Conservation (phyloP, 2,113 vertebrate genomes). For the Chroicocephalus ridibundus region DNA sequence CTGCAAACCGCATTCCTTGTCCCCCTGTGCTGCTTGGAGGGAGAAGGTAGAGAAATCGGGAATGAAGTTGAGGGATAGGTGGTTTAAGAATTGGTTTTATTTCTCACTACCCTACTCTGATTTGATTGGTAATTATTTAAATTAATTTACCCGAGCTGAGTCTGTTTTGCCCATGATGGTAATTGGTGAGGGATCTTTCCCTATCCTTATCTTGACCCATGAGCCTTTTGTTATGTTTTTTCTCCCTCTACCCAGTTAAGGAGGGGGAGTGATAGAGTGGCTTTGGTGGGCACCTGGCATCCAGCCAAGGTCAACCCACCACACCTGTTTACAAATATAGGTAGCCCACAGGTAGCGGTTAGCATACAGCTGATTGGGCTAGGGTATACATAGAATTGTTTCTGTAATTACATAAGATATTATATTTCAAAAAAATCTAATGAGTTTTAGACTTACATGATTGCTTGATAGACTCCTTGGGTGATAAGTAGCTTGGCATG, state of each 20-base stretch:
- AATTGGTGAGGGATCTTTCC: background rate
- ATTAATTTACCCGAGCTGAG: background rate
- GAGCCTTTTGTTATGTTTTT: background rate
- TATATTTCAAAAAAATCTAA: background rate
- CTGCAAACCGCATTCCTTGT: background rate
- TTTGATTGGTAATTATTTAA: background rate
- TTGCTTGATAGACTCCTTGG: background rate
- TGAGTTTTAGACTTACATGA: background rate
- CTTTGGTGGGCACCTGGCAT: background rate
- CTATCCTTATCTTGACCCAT: background rate
- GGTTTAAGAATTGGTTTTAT: background rate
- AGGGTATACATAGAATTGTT: background rate
- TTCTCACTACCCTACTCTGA: background rate
- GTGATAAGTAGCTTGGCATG: background rate
- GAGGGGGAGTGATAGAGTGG: background rate
- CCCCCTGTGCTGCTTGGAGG: fast-evolving
- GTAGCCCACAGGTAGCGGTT: background rate
- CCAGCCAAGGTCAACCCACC: background rate
- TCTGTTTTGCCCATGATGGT: background rate
- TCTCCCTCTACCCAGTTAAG: background rate
- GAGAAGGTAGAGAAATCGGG: background rate
- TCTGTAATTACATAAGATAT: background rate
- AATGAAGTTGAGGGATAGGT: no score
- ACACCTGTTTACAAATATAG: background rate
- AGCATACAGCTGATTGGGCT: background rate